Percentiles rank a stretch among this genome's conserved stretches.
phyloP scores from a whole-genome alignment of 2,888 invertebrate genomes.

The Strigamia maritima region DNA sequence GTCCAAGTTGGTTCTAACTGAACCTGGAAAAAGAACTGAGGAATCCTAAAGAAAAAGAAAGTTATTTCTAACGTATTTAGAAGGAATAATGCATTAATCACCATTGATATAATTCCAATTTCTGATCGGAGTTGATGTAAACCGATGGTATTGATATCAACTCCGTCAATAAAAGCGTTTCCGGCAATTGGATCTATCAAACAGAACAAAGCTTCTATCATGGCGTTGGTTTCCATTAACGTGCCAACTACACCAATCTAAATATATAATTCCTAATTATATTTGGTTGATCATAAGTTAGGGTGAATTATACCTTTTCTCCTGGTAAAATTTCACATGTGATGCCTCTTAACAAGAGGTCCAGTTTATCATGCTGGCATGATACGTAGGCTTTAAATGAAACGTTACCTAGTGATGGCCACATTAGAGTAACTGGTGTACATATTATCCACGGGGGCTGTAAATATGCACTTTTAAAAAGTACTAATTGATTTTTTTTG shows the following conservation, averaged over 20 bases:
- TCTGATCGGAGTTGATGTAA: slow-evolving; percentile 46
- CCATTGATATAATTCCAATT: slow-evolving; percentile 20
- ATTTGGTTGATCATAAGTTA: neutral
- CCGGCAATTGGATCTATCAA: slow-evolving; percentile 47
- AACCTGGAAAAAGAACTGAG: neutral
- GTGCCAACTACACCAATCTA: neutral
- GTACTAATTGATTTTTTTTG: neutral
- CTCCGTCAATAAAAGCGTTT: slow-evolving; percentile 46
- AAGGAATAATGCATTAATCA: neutral
- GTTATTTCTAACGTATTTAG: neutral
- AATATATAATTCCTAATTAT: neutral
- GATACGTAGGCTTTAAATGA: neutral
- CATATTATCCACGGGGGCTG: neutral
- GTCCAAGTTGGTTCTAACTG: neutral
- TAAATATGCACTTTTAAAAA: neutral
- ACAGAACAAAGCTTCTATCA: slow-evolving; percentile 44
- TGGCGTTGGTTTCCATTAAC: neutral
- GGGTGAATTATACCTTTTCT: slow-evolving; percentile 11
- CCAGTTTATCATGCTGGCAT: neutral
- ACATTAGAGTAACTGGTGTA: slow-evolving; percentile 6
- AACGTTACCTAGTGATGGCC: neutral
- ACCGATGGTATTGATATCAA: slow-evolving; percentile 46
- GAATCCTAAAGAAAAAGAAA: neutral
- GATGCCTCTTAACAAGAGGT: neutral
- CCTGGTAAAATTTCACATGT: slow-evolving; percentile 21